phyloP scores from a whole-genome alignment of 2,888 invertebrate species.

The Atrina japonica region DNA sequence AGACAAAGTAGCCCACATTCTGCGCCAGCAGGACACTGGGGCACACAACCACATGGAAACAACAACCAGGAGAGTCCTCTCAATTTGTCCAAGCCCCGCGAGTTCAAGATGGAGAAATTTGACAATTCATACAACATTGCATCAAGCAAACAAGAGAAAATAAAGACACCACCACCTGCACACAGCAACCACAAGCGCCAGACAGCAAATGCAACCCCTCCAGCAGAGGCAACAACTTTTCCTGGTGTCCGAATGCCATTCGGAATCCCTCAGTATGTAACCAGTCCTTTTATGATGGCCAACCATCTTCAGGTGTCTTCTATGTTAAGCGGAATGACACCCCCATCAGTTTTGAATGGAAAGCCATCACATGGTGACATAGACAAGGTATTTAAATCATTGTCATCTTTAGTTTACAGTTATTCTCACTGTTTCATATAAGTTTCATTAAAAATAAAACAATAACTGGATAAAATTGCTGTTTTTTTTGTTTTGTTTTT shows the following conservation, averaged over 20 bases:
- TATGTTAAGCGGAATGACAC: slow-evolving; percentile 62
- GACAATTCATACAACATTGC: slow-evolving; percentile 27
- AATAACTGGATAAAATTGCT: too few relatives aligned
- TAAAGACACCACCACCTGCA: slow-evolving; percentile 72
- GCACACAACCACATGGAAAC: slow-evolving; percentile 15
- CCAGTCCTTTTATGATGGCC: slow-evolving; percentile 68
- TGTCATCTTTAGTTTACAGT: too few relatives aligned
- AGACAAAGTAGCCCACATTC: slow-evolving; percentile 54
- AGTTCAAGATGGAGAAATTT: slow-evolving; percentile 45
- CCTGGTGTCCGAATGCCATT: slow-evolving; percentile 65
- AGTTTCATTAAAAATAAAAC: too few relatives aligned
- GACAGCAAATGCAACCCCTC: slow-evolving; percentile 80
- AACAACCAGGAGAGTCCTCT: slow-evolving; percentile 87
- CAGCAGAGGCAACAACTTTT: slow-evolving; percentile 53
- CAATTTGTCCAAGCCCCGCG: slow-evolving; percentile 93
- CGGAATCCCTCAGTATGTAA: slow-evolving; percentile 70
- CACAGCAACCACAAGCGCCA: slow-evolving; percentile 67
- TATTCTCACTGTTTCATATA: too few relatives aligned
- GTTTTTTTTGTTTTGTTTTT: too few relatives aligned
- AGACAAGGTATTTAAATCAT: slow-evolving; percentile 74
- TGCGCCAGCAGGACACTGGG: slow-evolving; percentile 41
- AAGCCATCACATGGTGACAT: slow-evolving; percentile 64
- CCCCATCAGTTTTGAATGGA: slow-evolving; percentile 67
- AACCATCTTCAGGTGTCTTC: slow-evolving; percentile 62
- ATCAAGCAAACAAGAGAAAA: slow-evolving; percentile 40